These are phyloP conservation scores for Monomorium pharaonis DNA, from an alignment of 1,140 invertebrate species.

Conservation along the genomic window DNA sequence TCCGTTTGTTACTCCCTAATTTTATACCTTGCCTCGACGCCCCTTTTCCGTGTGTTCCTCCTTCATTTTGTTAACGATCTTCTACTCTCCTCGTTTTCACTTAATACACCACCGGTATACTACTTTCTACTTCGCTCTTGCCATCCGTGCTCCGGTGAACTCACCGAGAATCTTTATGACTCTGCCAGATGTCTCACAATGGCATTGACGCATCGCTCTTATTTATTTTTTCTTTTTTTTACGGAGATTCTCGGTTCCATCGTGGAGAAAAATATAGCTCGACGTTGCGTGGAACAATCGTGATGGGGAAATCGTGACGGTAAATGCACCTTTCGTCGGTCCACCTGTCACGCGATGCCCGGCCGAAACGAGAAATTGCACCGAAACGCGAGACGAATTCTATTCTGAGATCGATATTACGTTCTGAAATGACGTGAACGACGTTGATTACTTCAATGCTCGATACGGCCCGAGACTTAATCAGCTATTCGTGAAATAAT, in stretches of 20 bases:
- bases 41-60: constrained; percentile 3
- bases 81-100: constrained; percentile 52
- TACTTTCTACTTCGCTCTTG: constrained; percentile 3
- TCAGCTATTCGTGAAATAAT: not conserved
- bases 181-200: constrained; percentile 67
- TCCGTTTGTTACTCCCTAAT: not conserved
- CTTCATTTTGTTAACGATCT: not conserved
- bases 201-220: constrained; percentile 65
- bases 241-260: constrained; percentile 36
- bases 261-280: constrained; percentile 34
- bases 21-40: not conserved
- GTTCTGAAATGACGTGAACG: not conserved
- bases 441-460: not conserved
- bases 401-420: constrained; percentile 32
- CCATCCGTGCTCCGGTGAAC: constrained; percentile 51
- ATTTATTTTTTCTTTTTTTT: constrained; percentile 52
- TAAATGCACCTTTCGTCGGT: constrained; percentile 39
- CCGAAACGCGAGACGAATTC: constrained; percentile 6
- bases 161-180: constrained; percentile 66
- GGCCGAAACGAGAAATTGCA: not conserved
- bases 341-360: constrained; percentile 11
- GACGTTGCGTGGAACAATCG: not conserved
- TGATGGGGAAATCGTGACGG: constrained; percentile 14
- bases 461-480: not conserved
- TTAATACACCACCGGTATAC: constrained; percentile 21